A percentile compares a stretch with the other conserved stretches of the same genome.
phyloP scores from a whole-genome alignment of 2,888 invertebrate species.

The Oligia latruncula region DNA sequence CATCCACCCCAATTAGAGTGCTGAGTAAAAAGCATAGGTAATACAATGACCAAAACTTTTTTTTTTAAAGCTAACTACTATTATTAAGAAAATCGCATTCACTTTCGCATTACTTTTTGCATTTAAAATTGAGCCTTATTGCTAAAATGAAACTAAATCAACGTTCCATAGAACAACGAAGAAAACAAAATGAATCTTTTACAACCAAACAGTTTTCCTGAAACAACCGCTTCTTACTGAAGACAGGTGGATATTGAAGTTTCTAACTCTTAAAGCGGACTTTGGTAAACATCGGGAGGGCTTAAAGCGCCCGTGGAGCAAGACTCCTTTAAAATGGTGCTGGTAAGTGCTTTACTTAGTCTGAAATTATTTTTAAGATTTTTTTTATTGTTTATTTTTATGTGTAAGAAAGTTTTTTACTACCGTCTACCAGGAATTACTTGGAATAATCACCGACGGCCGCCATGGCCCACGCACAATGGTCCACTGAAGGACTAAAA shows the following conservation, averaged over 20 bases:
- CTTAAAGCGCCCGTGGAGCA: conserved; percentile 38
- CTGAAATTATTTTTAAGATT: not conserved
- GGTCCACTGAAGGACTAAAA: too few relatives aligned
- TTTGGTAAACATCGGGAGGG: conserved; percentile 67
- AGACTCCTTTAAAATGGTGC: conserved; percentile 17
- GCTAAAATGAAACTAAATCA: not conserved
- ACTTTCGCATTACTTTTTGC: too few relatives aligned
- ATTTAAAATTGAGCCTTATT: too few relatives aligned
- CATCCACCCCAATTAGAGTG: too few relatives aligned
- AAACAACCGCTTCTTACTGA: conserved; percentile 45
- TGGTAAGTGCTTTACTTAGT: conserved; percentile 24
- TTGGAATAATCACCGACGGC: too few relatives aligned
- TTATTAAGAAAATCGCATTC: too few relatives aligned
- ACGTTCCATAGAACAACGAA: not conserved
- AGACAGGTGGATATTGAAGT: conserved; percentile 70
- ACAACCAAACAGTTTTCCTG: conserved; percentile 23
- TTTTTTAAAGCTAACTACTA: too few relatives aligned
- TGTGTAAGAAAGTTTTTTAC: not conserved
- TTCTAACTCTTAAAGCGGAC: conserved; percentile 71
- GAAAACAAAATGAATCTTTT: conserved; percentile 22
- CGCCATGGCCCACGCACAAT: too few relatives aligned
- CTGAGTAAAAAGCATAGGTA: too few relatives aligned
- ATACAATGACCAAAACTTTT: too few relatives aligned
- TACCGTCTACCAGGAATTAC: too few relatives aligned
- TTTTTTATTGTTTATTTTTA: not conserved